phyloP scores from a whole-genome alignment of 2,113 vertebrate genomes.

The Todiramphus chloris region DNA sequence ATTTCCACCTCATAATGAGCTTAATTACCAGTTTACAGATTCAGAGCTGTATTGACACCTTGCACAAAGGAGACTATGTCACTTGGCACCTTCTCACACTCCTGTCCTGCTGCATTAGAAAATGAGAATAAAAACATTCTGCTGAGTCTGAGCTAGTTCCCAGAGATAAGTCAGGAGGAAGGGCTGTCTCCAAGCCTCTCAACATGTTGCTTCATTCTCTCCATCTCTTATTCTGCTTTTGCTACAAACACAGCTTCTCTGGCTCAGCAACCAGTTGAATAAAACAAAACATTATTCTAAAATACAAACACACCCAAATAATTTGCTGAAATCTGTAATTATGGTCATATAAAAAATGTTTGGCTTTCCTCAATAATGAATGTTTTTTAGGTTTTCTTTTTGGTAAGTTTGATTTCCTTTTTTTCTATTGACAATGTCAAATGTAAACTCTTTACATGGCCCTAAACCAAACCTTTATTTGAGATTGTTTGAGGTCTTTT shows the following conservation, averaged over 20 bases:
- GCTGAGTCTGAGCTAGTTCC: neutral
- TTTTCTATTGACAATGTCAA: neutral
- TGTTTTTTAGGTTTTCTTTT: neutral
- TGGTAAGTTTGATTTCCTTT: neutral
- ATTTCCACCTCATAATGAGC: neutral
- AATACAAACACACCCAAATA: neutral
- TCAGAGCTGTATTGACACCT: neutral
- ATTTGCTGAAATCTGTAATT: neutral
- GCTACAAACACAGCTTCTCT: neutral
- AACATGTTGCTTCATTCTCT: neutral
- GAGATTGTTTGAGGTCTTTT: neutral
- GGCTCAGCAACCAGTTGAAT: neutral
- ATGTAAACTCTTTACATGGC: neutral
- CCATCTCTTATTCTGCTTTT: neutral
- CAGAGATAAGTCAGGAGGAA: neutral
- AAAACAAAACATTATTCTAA: neutral
- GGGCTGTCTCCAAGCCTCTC: neutral
- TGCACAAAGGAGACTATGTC: neutral
- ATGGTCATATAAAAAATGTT: neutral
- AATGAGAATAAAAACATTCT: neutral
- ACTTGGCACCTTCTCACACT: neutral
- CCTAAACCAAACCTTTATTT: neutral
- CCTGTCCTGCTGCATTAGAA: neutral
- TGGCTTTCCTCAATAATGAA: rapidly evolving
- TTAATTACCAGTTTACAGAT: neutral